Conservation (phyloP, 1,140 invertebrate genomes). For the Mercenaria mercenaria region DNA sequence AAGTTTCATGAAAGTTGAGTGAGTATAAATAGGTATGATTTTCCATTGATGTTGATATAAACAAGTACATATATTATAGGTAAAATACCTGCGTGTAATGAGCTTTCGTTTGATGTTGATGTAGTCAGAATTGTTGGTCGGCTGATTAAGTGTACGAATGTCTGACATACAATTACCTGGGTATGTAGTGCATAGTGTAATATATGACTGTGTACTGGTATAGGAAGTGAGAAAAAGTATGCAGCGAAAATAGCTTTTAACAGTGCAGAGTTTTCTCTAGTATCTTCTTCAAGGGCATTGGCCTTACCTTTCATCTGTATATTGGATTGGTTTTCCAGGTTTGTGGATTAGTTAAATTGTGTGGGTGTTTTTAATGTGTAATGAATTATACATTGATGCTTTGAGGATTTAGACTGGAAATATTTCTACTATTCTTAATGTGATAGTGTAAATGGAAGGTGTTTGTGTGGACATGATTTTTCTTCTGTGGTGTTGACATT, state of each 20-base stretch:
- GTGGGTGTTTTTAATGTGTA: too few relatives aligned
- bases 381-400: too few relatives aligned
- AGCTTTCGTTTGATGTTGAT: not conserved
- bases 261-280: not conserved
- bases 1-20: not conserved
- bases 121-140: conserved; percentile 4
- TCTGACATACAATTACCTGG: conserved; percentile 1
- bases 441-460: too few relatives aligned
- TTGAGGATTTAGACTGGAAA: too few relatives aligned
- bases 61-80: not conserved
- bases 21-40: not conserved
- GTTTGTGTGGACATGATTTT: too few relatives aligned
- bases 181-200: conserved; percentile 10
- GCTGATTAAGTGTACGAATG: not conserved
- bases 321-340: too few relatives aligned
- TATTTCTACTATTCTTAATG: too few relatives aligned
- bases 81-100: not conserved
- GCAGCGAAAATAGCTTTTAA: not conserved
- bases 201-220: not conserved
- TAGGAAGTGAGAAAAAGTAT: not conserved
- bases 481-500: too few relatives aligned
- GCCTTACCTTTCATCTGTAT: not conserved
- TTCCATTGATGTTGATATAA: not conserved
- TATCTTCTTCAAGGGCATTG: not conserved
- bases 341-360: too few relatives aligned